Evolutionary conservation across 1,140 invertebrate species (phyloP), one percentile per base, ranked within the genome.

Genomic region (Archivesica marissinica): DNA sequence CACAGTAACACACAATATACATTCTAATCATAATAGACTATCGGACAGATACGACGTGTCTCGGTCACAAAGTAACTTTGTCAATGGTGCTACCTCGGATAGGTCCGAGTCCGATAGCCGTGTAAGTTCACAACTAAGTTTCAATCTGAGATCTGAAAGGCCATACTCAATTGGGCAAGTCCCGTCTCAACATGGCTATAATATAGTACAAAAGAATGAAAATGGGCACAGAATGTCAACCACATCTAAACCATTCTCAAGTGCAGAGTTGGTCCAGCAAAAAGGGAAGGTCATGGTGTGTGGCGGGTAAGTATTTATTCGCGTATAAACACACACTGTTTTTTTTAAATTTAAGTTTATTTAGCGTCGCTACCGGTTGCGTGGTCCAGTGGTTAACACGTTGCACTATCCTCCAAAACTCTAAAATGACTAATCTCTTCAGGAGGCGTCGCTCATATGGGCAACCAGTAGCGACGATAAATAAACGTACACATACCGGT

Each of bases 281-380:
- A 82, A 82, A 39, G 80, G 80, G 23, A 72, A 61, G 28, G 50
- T 82, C 0, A 39, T 59, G 23, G 80, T 59, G 61, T 9, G 74
- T 59, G 66, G 68, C 20, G 52, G 41, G 80, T 81, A 70, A 68
- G 78, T 35, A n/a, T n/a, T n/a, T n/a, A n/a, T n/a, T n/a, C n/a
- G n/a, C n/a, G n/a, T n/a, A n/a, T n/a, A n/a, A n/a, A n/a, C n/a
- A n/a, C n/a, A n/a, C n/a, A n/a, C n/a, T n/a, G n/a, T n/a, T n/a
- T n/a, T n/a, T n/a, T n/a, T n/a, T n/a, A n/a, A n/a, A n/a, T n/a
- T n/a, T n/a, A n/a, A n/a, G n/a, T n/a, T n/a, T n/a, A n/a, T n/a
- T n/a, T n/a, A n/a, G n/a, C n/a, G n/a, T n/a, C n/a, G n/a, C n/a
- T n/a, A n/a, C n/a, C n/a, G n/a, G n/a, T n/a, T n/a, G n/a, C n/a